These are phyloP conservation scores for Lateolabrax maculatus DNA, from an alignment of 2,797 vertebrate species.

Conservation along the genomic window DNA sequence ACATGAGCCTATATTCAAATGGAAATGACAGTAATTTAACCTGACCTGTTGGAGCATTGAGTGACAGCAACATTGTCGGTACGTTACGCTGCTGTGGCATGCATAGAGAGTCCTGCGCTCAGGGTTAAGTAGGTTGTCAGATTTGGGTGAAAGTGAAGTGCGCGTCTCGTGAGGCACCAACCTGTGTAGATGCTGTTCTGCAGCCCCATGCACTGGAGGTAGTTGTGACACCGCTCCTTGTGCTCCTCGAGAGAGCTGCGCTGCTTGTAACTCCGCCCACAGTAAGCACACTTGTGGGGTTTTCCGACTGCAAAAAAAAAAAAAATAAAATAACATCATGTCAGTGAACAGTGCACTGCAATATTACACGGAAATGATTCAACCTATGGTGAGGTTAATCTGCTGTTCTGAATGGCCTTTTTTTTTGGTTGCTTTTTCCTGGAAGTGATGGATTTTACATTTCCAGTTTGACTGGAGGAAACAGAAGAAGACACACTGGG, in stretches of 20 bases:
- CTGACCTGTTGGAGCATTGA: slow-evolving; percentile 36
- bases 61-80: slow-evolving; percentile 24
- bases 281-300: slow-evolving; percentile 98
- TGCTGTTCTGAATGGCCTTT: background rate
- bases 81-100: slow-evolving; percentile 13
- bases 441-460: slow-evolving; percentile 2
- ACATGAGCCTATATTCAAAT: slow-evolving; percentile 3
- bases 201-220: slow-evolving; percentile 97
- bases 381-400: background rate
- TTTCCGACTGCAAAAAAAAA: slow-evolving; percentile 91
- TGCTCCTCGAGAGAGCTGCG: slow-evolving; percentile 99
- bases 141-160: slow-evolving; percentile 24
- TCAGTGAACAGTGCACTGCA: slow-evolving; percentile 11
- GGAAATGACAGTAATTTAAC: slow-evolving; percentile 11
- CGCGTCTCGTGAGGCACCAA: slow-evolving; percentile 72
- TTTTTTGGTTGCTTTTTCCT: background rate
- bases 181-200: slow-evolving; percentile 95
- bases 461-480: background rate
- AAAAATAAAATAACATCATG: background rate
- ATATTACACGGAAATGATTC: background rate
- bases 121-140: slow-evolving; percentile 48
- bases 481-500: background rate
- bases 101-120: slow-evolving; percentile 24
- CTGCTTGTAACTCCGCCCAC: slow-evolving; percentile 98
- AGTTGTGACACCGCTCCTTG: slow-evolving; percentile 99